These are phyloP conservation scores for Cheilosia urbana DNA, from an alignment of 2,888 invertebrate species.

Conservation along the genomic window DNA sequence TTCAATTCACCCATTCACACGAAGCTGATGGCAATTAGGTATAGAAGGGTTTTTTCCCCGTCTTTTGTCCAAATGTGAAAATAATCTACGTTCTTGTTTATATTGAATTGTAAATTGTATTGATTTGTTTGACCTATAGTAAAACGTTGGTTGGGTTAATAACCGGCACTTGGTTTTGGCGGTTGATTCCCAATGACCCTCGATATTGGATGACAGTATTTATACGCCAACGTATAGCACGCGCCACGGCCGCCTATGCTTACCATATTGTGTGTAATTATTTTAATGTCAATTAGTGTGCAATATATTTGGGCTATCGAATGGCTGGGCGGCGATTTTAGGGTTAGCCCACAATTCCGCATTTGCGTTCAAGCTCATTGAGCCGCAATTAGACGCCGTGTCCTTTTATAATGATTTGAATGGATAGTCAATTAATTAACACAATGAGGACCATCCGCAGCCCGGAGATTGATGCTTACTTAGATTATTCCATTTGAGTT, in stretches of 20 bases:
- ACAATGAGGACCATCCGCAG: slow-evolving; percentile 1
- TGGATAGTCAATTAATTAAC: slow-evolving; percentile 43
- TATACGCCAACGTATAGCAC: background rate
- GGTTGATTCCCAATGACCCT: slow-evolving; percentile 20
- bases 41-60: slow-evolving; percentile 9
- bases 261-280: slow-evolving; percentile 33
- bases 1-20: slow-evolving; percentile 13
- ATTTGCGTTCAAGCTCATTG: slow-evolving; percentile 24
- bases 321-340: slow-evolving; percentile 15
- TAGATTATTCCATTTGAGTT: slow-evolving; percentile 19
- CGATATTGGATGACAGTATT: background rate
- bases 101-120: slow-evolving; percentile 58
- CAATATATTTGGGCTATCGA: slow-evolving; percentile 46
- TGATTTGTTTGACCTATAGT: slow-evolving; percentile 29
- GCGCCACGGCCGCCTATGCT: background rate
- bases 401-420: slow-evolving; percentile 18
- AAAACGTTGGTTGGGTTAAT: slow-evolving; percentile 4
- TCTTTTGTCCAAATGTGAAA: slow-evolving; percentile 50
- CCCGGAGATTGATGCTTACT: slow-evolving; percentile 15
- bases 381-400: background rate
- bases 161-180: slow-evolving; percentile 11
- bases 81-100: slow-evolving; percentile 52
- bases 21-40: slow-evolving; percentile 19
- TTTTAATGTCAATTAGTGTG: slow-evolving; percentile 53
- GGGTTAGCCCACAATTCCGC: slow-evolving; percentile 3